Evolutionary conservation across 2,797 vertebrate species (phyloP).

Genomic region (Peromyscus attwateri): DNA sequence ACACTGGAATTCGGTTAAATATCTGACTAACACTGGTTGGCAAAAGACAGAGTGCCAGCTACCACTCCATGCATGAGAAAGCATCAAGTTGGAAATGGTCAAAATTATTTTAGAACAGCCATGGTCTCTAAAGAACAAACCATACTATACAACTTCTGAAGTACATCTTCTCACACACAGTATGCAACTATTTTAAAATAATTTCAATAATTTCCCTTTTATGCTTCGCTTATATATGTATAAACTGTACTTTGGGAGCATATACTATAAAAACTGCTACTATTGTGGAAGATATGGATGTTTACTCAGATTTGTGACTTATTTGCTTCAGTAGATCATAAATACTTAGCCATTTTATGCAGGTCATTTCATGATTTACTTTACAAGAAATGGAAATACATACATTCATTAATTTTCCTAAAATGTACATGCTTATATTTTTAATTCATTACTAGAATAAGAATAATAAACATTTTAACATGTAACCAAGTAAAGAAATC

Average conservation of each 20-base stretch:
- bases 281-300: conserved; percentile 10
- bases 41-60: not conserved
- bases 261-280: conserved; percentile 36
- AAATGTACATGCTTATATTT: not conserved
- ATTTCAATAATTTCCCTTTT: conserved; percentile 32
- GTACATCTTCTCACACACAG: conserved; percentile 50
- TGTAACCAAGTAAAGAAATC: conserved; percentile 2
- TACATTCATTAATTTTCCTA: conserved; percentile 2
- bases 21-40: conserved; percentile 34
- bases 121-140: conserved; percentile 44
- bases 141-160: not conserved
- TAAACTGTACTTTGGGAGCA: conserved; percentile 4
- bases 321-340: not conserved
- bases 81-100: conserved; percentile 22
- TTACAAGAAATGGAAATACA: conserved; percentile 56
- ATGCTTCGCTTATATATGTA: conserved; percentile 17
- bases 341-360: conserved; percentile 30
- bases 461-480: not conserved
- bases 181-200: conserved; percentile 17
- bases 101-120: conserved; percentile 47
- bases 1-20: conserved; percentile 44
- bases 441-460: conserved; percentile 32
- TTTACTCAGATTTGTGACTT: conserved; percentile 48
- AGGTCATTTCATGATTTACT: conserved; percentile 21
- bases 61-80: conserved; percentile 34